Percentiles rank a stretch among this genome's conserved stretches.
phyloP scores from a whole-genome alignment of 2,888 invertebrate species.

The Papilio demoleus region DNA sequence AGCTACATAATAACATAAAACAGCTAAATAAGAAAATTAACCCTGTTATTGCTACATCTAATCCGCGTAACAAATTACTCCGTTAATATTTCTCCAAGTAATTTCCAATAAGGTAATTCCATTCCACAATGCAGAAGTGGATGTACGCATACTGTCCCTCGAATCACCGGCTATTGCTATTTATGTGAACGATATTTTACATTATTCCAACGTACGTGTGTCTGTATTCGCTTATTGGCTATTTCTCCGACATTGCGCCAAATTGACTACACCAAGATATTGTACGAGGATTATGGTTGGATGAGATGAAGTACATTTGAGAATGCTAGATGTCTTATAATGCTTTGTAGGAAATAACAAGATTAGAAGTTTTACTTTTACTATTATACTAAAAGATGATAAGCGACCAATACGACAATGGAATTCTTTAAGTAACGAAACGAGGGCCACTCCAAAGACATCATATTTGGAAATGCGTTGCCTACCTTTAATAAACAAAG shows the following conservation, averaged over 20 bases:
- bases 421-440: too few relatives aligned
- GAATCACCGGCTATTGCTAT: conserved; percentile 39
- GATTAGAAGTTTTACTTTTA: background rate
- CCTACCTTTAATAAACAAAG: too few relatives aligned
- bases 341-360: background rate
- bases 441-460: too few relatives aligned
- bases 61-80: conserved; percentile 27
- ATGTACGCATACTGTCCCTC: conserved; percentile 39
- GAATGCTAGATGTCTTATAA: too few relatives aligned
- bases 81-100: conserved; percentile 27
- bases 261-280: conserved; percentile 50
- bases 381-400: too few relatives aligned
- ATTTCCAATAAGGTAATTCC: conserved; percentile 40
- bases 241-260: conserved; percentile 47
- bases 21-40: background rate
- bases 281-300: conserved; percentile 40
- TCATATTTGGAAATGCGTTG: too few relatives aligned
- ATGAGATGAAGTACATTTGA: conserved; percentile 25
- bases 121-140: conserved; percentile 19
- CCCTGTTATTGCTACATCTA: conserved; percentile 9
- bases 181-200: conserved; percentile 40
- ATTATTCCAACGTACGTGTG: conserved; percentile 40
- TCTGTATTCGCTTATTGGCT: conserved; percentile 49
- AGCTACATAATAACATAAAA: background rate
- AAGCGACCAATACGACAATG: too few relatives aligned